A percentile compares a stretch with the other conserved stretches of the same genome.
phyloP scores from a whole-genome alignment of 2,113 vertebrate species.

The Trematocara zebra region DNA sequence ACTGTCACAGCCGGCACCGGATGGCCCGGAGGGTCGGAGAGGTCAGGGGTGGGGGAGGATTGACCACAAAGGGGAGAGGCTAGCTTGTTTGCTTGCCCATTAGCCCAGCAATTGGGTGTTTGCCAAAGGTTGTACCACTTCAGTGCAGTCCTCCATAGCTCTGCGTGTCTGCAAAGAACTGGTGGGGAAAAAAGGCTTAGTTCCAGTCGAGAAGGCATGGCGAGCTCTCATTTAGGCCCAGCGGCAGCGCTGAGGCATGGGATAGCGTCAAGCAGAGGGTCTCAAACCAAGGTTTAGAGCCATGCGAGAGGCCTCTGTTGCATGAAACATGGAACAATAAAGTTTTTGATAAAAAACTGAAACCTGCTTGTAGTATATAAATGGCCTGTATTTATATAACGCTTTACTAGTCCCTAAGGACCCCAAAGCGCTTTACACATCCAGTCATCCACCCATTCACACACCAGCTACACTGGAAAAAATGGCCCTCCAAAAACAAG shows the following conservation, averaged over 20 bases:
- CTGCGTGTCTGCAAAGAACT: neutral
- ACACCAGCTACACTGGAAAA: no score
- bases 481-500: no score
- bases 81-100: constrained; percentile 55
- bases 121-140: constrained; percentile 38
- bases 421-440: no score
- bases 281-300: neutral
- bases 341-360: neutral
- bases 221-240: neutral
- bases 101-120: constrained; percentile 37
- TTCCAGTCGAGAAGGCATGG: constrained; percentile 30
- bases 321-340: neutral
- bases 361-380: neutral
- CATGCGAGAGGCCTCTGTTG: neutral
- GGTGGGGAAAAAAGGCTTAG: constrained; percentile 16
- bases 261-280: neutral
- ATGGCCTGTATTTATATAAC: no score
- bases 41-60: neutral
- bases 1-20: constrained; percentile 11
- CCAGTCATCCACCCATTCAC: no score
- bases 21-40: neutral
- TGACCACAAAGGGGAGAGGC: neutral
- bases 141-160: neutral
- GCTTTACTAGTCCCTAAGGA: no score
- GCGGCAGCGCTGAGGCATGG: neutral